These are phyloP conservation scores for Drosophila limbata DNA, from an alignment of 2,888 invertebrate species.

Conservation along the genomic window DNA sequence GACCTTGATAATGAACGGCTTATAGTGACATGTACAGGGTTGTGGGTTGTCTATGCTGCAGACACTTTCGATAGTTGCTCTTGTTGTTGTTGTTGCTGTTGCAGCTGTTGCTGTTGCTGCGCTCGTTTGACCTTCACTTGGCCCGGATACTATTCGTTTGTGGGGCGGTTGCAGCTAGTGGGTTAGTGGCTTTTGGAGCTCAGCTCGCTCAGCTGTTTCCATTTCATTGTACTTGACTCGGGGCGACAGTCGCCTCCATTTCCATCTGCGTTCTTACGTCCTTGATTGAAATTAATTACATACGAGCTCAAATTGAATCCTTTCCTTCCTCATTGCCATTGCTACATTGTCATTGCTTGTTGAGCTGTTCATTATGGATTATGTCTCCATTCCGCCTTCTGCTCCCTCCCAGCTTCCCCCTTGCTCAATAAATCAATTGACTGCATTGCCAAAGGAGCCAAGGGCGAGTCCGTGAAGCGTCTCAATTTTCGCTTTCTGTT, in stretches of 20 bases:
- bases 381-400: conserved; percentile 3
- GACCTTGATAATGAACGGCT: conserved; percentile 72
- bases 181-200: conserved; percentile 1
- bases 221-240: conserved; percentile 65
- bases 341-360: conserved; percentile 11
- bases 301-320: background rate
- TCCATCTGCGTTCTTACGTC: conserved; percentile 33
- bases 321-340: conserved; percentile 2
- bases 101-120: conserved; percentile 52
- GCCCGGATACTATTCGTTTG: conserved; percentile 55
- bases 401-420: background rate
- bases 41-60: conserved; percentile 46
- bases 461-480: background rate
- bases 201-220: conserved; percentile 55
- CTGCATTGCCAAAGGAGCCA: conserved; percentile 1
- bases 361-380: conserved; percentile 48
- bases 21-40: conserved; percentile 7
- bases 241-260: conserved; percentile 1
- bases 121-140: conserved; percentile 76
- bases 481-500: background rate
- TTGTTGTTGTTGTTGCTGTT: conserved; percentile 43
- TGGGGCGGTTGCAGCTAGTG: background rate
- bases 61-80: conserved; percentile 54
- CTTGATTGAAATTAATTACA: conserved; percentile 73
- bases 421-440: conserved; percentile 3